A percentile compares a stretch with the other conserved stretches of the same genome.
Evolutionary conservation across 2,797 vertebrate species (phyloP).

Genomic region (Novumbra hubbsi): DNA sequence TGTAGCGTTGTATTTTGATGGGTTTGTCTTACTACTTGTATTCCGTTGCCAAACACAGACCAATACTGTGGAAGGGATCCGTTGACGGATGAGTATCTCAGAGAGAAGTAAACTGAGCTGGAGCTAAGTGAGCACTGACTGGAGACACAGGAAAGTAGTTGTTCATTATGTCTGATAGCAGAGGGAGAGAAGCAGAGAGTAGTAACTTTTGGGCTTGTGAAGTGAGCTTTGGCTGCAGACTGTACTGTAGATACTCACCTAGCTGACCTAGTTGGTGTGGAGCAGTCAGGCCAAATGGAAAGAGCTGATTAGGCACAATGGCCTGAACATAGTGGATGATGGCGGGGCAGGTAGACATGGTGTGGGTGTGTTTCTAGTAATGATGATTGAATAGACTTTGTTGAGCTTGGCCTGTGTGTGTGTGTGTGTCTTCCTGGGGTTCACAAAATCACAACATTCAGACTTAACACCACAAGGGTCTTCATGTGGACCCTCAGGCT

Average conservation of each 20-base stretch:
- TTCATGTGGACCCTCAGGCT: background rate
- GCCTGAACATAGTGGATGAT: no score
- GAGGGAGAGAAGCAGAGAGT: background rate
- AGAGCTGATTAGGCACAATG: slow-evolving; percentile 33
- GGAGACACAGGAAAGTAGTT: background rate
- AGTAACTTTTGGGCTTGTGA: slow-evolving; percentile 15
- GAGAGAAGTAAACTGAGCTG: background rate
- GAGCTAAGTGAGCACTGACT: background rate
- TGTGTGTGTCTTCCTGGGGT: no score
- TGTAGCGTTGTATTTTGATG: background rate
- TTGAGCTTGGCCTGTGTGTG: no score
- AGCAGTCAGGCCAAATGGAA: slow-evolving; percentile 26
- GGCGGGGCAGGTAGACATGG: no score
- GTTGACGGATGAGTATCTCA: background rate
- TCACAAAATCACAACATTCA: no score
- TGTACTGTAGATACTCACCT: slow-evolving; percentile 25
- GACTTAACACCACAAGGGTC: background rate
- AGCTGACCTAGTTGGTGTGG: slow-evolving; percentile 59
- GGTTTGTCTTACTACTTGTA: background rate
- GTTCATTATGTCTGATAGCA: background rate
- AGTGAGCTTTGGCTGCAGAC: slow-evolving; percentile 41
- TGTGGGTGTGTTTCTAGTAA: background rate
- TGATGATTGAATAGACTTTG: no score
- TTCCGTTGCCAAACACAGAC: background rate
- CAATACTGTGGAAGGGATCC: background rate